Percentiles rank a stretch among this genome's conserved stretches.
phyloP scores from a whole-genome alignment of 2,113 vertebrate species.

The Menidia beryllina region DNA sequence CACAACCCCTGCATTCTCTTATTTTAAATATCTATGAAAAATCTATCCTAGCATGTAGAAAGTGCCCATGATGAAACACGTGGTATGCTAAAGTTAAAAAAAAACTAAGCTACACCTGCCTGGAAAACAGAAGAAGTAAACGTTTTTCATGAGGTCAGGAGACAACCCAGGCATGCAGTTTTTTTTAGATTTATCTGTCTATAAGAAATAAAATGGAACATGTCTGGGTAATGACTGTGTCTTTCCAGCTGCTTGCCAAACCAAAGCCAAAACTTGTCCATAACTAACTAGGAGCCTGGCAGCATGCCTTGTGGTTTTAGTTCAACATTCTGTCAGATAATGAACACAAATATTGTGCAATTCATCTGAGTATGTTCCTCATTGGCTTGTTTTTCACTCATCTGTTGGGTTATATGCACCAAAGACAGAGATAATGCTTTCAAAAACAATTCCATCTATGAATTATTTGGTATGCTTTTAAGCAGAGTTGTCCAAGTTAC shows the following conservation, averaged over 20 bases:
- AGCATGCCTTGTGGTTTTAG: constrained; percentile 17
- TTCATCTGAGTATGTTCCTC: background rate
- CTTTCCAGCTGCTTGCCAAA: constrained; percentile 16
- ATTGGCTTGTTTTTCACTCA: constrained; percentile 1
- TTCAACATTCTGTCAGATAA: constrained; percentile 8
- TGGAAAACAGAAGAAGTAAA: too few relatives aligned
- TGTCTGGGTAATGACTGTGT: background rate
- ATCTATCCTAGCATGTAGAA: too few relatives aligned
- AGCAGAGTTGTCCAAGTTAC: background rate
- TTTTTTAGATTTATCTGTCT: too few relatives aligned
- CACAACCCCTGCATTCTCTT: too few relatives aligned
- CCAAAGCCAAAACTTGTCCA: constrained; percentile 21
- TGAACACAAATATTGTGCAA: constrained; percentile 9
- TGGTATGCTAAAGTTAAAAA: too few relatives aligned
- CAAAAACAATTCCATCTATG: background rate
- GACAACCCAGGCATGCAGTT: background rate
- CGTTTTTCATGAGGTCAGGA: background rate
- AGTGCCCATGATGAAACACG: too few relatives aligned
- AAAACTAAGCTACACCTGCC: too few relatives aligned
- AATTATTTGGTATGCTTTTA: background rate
- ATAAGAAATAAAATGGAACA: too few relatives aligned
- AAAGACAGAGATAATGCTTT: background rate
- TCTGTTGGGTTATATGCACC: background rate
- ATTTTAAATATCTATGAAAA: too few relatives aligned
- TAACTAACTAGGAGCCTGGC: constrained; percentile 31